These are phyloP conservation scores for Desmodus rotundus DNA, from an alignment of 2,113 vertebrate species.

Conservation along the genomic window DNA sequence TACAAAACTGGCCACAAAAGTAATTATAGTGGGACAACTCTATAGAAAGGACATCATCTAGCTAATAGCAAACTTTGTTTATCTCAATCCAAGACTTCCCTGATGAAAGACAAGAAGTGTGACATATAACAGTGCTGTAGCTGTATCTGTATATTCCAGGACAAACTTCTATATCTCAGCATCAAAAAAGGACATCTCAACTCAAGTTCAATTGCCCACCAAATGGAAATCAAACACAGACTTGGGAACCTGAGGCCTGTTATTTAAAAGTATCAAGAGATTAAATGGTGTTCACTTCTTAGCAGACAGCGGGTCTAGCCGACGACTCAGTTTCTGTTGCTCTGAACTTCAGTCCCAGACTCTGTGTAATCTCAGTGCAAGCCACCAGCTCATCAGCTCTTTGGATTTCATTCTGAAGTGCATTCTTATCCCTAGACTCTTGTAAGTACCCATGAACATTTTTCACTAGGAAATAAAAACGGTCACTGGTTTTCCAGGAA, in stretches of 20 bases:
- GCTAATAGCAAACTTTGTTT: neutral
- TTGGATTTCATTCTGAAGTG: conserved; percentile 58
- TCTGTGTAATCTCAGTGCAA: conserved; percentile 82
- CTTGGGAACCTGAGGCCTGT: conserved; percentile 57
- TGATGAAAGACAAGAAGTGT: conserved; percentile 38
- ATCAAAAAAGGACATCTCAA: conserved; percentile 42
- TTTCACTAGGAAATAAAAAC: conserved; percentile 67
- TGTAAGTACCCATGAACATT: conserved; percentile 67
- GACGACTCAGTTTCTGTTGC: conserved; percentile 83
- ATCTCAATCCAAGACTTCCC: neutral
- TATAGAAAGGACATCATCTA: neutral
- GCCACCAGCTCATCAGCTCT: conserved; percentile 64
- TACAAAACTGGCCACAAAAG: neutral
- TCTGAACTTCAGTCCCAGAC: conserved; percentile 84
- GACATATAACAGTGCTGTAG: conserved; percentile 61
- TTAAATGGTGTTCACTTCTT: conserved; percentile 71
- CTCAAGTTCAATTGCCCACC: conserved; percentile 18
- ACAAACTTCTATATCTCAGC: conserved; percentile 34
- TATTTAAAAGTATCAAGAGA: conserved; percentile 49
- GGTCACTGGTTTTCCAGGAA: conserved; percentile 67
- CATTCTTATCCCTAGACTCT: conserved; percentile 42
- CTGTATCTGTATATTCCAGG: conserved; percentile 60
- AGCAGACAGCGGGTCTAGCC: conserved; percentile 77
- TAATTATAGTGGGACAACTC: neutral
- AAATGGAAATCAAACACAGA: conserved; percentile 34